A percentile compares a stretch with the other conserved stretches of the same genome.
Conservation (phyloP, 1,140 invertebrate species). For the Dendroctonus ponderosae region DNA sequence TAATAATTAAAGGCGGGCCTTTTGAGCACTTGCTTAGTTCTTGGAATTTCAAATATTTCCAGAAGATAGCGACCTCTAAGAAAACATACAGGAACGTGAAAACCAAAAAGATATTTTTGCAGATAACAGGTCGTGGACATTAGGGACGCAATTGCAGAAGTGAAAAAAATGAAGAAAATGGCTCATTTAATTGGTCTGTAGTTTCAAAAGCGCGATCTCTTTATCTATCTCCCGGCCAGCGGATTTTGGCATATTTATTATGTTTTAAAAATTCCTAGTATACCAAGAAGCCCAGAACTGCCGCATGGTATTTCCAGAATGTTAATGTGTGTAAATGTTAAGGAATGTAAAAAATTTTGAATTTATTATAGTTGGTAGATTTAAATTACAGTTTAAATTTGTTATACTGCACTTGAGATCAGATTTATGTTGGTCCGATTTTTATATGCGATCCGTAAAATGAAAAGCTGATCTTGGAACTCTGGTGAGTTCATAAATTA, state of each 20-base stretch:
- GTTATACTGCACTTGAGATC: not conserved
- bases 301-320: slow-evolving; percentile 22
- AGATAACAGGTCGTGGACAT: too few species aligned
- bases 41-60: too few species aligned
- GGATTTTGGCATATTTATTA: slow-evolving; percentile 25
- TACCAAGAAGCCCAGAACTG: slow-evolving; percentile 14
- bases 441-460: not conserved
- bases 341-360: slow-evolving; percentile 21
- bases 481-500: not conserved
- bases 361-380: slow-evolving; percentile 22
- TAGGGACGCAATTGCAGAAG: too few species aligned
- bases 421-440: not conserved
- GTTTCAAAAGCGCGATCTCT: not conserved
- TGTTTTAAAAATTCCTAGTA: slow-evolving; percentile 25
- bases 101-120: too few species aligned
- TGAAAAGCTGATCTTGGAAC: not conserved
- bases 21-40: too few species aligned
- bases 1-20: too few species aligned
- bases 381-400: slow-evolving; percentile 11
- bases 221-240: slow-evolving; percentile 8
- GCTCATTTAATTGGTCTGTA: too few species aligned
- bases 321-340: slow-evolving; percentile 20
- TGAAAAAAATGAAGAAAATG: not conserved
- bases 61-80: too few species aligned
- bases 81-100: too few species aligned